Evolutionary conservation across 2,888 invertebrate species (phyloP).

Genomic region (Drymonia ruficornis): DNA sequence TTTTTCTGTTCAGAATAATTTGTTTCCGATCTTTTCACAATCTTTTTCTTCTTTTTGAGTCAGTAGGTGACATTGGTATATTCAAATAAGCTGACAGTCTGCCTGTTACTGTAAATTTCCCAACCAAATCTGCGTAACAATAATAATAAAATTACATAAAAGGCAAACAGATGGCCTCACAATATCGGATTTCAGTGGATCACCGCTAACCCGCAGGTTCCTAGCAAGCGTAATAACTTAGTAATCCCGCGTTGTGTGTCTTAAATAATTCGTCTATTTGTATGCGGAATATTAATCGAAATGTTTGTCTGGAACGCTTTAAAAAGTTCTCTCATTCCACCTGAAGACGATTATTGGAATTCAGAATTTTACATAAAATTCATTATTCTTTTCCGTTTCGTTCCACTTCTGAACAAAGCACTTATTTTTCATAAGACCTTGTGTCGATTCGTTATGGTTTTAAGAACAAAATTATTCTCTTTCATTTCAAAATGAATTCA

Average conservation of each 20-base stretch:
- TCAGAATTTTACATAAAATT: too few species aligned
- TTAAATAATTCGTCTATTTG: conserved; percentile 39
- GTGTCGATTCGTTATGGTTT: too few species aligned
- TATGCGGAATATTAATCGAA: conserved; percentile 29
- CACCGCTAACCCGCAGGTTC: conserved; percentile 33
- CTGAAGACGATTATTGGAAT: too few species aligned
- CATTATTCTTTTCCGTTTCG: too few species aligned
- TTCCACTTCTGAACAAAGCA: too few species aligned
- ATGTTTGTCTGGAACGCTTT: conserved; percentile 19
- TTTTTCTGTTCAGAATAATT: too few species aligned
- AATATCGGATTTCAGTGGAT: conserved; percentile 28
- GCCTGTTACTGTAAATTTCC: not conserved
- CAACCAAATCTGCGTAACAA: conserved; percentile 13
- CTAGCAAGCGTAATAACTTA: conserved; percentile 40
- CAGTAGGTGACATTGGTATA: too few species aligned
- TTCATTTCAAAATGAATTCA: too few species aligned
- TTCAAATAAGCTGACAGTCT: not conserved
- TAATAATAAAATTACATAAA: conserved; percentile 28
- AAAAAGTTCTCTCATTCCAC: not conserved
- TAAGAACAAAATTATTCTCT: too few species aligned
- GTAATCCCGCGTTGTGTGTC: conserved; percentile 39
- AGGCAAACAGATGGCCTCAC: conserved; percentile 18
- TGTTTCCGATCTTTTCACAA: too few species aligned
- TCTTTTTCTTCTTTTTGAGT: too few species aligned
- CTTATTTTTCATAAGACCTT: too few species aligned